These are phyloP conservation scores for Euphonia xanthogaster DNA, from an alignment of 2,797 vertebrate species.

Conservation along the genomic window DNA sequence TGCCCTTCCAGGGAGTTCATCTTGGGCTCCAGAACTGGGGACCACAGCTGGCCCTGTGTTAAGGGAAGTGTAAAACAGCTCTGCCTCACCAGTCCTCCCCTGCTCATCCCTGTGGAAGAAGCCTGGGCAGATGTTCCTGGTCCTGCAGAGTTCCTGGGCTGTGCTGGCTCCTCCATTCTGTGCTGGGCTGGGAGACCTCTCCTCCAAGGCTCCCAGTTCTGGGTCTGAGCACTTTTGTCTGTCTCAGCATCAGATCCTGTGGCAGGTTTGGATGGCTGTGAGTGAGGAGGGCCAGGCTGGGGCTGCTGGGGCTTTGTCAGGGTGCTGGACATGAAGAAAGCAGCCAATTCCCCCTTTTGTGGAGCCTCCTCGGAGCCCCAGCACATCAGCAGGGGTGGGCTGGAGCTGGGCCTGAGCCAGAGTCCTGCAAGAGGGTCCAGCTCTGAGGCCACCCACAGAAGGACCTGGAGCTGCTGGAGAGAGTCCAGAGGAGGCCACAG, in stretches of 20 bases:
- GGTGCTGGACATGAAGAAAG: neutral
- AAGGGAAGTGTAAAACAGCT: neutral
- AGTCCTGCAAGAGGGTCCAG: neutral
- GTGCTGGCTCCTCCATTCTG: neutral
- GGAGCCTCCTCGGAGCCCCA: neutral
- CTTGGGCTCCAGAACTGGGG: neutral
- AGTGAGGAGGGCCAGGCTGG: neutral
- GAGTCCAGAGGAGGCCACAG: accelerated
- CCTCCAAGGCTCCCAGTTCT: neutral
- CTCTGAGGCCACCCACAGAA: neutral
- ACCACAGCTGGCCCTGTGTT: neutral
- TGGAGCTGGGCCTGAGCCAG: neutral
- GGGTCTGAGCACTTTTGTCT: neutral
- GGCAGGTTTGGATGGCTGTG: neutral
- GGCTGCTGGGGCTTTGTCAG: neutral
- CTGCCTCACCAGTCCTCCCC: neutral
- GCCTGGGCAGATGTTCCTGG: neutral
- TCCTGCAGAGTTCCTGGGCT: neutral
- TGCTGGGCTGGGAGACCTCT: neutral
- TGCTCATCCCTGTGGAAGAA: neutral
- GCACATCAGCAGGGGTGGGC: neutral
- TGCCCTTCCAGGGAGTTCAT: neutral
- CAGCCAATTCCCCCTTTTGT: neutral
- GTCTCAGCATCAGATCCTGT: accelerated
- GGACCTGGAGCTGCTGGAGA: neutral